Evolutionary conservation across 2,797 vertebrate species (phyloP).

Genomic region (Pantherophis alleghaniensis): DNA sequence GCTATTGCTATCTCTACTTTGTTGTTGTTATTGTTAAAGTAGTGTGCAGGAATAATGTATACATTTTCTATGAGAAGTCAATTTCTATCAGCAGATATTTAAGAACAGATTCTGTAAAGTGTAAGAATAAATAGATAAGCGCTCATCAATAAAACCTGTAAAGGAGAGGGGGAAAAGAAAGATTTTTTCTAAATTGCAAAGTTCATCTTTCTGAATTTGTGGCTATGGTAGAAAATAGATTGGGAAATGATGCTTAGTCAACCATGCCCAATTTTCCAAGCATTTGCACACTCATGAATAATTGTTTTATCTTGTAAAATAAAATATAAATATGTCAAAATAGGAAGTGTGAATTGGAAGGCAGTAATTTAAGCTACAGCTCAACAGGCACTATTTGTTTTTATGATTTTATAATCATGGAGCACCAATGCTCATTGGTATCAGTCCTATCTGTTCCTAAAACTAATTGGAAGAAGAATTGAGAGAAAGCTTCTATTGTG

Average conservation of each 20-base stretch:
- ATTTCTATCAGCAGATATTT: conserved; percentile 14
- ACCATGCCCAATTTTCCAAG: conserved; percentile 37
- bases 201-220: conserved; percentile 12
- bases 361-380: conserved; percentile 32
- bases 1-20: neutral
- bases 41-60: neutral
- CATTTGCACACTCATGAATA: conserved; percentile 33
- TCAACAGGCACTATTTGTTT: conserved; percentile 27
- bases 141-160: conserved; percentile 1
- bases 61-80: conserved; percentile 30
- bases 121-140: conserved; percentile 2
- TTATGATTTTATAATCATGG: conserved; percentile 28
- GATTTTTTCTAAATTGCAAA: conserved; percentile 30
- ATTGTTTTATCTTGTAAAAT: conserved; percentile 32
- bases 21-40: neutral
- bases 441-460: conserved; percentile 18
- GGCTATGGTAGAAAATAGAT: conserved; percentile 21
- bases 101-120: neutral
- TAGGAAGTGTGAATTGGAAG: conserved; percentile 34
- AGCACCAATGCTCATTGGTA: conserved; percentile 6
- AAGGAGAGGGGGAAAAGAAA: conserved; percentile 4
- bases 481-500: neutral
- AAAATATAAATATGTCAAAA: conserved; percentile 44
- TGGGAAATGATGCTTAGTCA: conserved; percentile 34
- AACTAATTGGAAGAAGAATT: neutral